A percentile compares a stretch with the other conserved stretches of the same genome.
phyloP scores from a whole-genome alignment of 2,113 vertebrate species.

The Neomonachus schauinslandi region DNA sequence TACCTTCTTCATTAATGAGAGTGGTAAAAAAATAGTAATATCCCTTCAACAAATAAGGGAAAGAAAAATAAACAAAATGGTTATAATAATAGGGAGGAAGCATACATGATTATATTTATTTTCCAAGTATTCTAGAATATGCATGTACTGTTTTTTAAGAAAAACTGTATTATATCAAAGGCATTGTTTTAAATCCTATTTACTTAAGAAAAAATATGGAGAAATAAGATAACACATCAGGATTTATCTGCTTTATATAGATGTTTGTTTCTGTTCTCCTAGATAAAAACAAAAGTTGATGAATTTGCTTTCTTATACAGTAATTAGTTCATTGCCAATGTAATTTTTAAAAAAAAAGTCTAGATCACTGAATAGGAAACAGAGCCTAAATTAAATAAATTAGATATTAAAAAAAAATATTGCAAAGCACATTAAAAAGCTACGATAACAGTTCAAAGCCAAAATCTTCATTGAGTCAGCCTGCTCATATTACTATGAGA shows the following conservation, averaged over 20 bases:
- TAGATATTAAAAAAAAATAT: background rate
- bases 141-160: background rate
- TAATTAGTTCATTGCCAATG: background rate
- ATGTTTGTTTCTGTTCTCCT: background rate
- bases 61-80: background rate
- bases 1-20: background rate
- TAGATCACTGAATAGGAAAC: background rate
- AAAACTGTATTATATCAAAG: background rate
- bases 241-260: background rate
- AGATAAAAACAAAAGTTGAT: background rate
- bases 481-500: background rate
- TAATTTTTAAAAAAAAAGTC: background rate
- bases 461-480: conserved; percentile 24
- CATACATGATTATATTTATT: background rate
- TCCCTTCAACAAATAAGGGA: background rate
- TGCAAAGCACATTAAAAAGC: background rate
- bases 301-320: background rate
- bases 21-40: background rate
- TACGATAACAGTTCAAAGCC: background rate
- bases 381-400: background rate
- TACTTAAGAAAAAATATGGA: background rate
- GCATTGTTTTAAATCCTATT: background rate
- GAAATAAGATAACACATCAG: background rate
- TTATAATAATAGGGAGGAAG: background rate
- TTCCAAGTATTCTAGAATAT: background rate